A percentile compares a stretch with the other conserved stretches of the same genome.
These are phyloP conservation scores for Premnoplex brunnescens DNA, from an alignment of 2,797 vertebrate genomes.

Conservation along the genomic window DNA sequence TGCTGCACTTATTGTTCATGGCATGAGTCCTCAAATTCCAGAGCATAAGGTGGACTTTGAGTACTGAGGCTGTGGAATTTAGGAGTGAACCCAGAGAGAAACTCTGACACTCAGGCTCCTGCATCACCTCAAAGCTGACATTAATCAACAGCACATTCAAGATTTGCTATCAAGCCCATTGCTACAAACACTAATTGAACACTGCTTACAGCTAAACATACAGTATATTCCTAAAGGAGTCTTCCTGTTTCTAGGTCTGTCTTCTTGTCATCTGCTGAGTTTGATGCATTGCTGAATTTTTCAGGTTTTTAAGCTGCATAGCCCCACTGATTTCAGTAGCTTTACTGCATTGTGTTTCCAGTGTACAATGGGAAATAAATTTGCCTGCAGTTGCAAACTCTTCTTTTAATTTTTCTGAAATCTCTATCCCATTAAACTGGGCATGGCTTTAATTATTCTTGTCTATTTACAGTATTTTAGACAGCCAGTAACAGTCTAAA, in stretches of 20 bases:
- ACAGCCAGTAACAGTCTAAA: not conserved
- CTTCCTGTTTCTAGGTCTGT: not conserved
- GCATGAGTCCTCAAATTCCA: not conserved
- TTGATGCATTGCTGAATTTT: not conserved
- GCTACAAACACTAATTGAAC: not conserved
- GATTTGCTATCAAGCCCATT: not conserved
- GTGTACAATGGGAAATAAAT: not conserved
- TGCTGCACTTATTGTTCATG: not conserved
- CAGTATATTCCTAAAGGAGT: not conserved
- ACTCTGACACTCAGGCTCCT: not conserved
- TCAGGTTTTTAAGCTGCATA: not conserved
- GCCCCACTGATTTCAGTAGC: not conserved
- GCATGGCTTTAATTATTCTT: not conserved
- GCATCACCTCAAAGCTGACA: not conserved
- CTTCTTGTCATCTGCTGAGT: not conserved
- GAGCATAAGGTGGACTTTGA: not conserved
- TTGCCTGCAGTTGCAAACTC: not conserved
- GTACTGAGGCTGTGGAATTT: not conserved
- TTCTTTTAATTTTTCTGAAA: not conserved
- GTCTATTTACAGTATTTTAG: not conserved
- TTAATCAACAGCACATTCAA: not conserved
- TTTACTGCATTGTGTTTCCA: not conserved
- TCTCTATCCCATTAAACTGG: not conserved
- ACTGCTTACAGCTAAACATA: not conserved
- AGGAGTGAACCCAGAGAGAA: not conserved